phyloP scores from a whole-genome alignment of 2,888 invertebrate genomes.

The Biston stratarius region DNA sequence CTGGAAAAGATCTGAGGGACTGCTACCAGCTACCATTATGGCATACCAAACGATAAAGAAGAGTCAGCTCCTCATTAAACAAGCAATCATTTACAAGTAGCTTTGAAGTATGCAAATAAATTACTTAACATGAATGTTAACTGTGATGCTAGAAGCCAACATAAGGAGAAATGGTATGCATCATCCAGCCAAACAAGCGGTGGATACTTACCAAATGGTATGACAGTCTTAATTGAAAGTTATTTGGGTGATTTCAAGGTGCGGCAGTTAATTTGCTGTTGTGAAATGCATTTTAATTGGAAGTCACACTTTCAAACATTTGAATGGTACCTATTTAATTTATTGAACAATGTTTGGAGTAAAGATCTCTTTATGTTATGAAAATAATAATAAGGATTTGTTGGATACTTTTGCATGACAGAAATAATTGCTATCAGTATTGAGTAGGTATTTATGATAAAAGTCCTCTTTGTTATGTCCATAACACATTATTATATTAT shows the following conservation, averaged over 20 bases:
- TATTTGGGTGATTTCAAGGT: constrained; percentile 36
- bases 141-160: constrained; percentile 46
- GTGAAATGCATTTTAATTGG: constrained; percentile 16
- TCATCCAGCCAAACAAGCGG: constrained; percentile 32
- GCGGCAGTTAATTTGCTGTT: constrained; percentile 16
- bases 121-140: constrained; percentile 42
- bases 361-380: no score
- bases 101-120: constrained; percentile 5
- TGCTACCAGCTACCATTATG: not conserved
- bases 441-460: no score
- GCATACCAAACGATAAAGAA: not conserved
- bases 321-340: not conserved
- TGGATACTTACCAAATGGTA: constrained; percentile 40
- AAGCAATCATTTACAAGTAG: not conserved
- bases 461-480: no score
- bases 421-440: no score
- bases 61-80: not conserved
- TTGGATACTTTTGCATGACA: no score
- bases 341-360: not conserved
- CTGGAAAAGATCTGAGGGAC: not conserved
- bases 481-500: no score
- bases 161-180: constrained; percentile 46
- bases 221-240: constrained; percentile 43
- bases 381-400: not conserved
- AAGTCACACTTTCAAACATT: constrained; percentile 10